A percentile compares a stretch with the other conserved stretches of the same genome.
These are phyloP conservation scores for Mechanitis mazaeus DNA, from an alignment of 2,888 invertebrate genomes.

Conservation along the genomic window DNA sequence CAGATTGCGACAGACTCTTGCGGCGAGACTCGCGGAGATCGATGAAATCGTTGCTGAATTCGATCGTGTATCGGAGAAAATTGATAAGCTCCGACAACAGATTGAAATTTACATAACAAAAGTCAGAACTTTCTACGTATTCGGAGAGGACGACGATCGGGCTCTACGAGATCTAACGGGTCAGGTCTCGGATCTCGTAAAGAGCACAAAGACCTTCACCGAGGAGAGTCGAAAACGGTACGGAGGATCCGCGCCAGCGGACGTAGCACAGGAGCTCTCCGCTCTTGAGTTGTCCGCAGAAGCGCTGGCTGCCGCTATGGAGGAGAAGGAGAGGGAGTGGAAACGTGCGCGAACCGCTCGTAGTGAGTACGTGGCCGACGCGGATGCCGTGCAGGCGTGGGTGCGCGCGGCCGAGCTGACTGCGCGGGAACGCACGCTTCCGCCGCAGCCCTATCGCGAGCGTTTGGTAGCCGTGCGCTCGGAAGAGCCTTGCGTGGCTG, in stretches of 20 bases:
- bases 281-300: conserved; percentile 89
- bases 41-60: conserved; percentile 86
- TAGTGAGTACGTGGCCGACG: conserved; percentile 86
- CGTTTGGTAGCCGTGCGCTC: conserved; percentile 85
- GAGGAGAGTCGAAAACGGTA: conserved; percentile 79
- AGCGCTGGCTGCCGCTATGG: conserved; percentile 86
- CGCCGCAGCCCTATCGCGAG: conserved; percentile 87
- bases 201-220: conserved; percentile 77
- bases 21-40: conserved; percentile 85
- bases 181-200: conserved; percentile 76
- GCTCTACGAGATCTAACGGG: conserved; percentile 76
- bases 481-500: conserved; percentile 82
- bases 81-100: conserved; percentile 81
- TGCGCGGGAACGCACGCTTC: conserved; percentile 86
- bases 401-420: conserved; percentile 88
- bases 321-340: conserved; percentile 90
- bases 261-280: conserved; percentile 87
- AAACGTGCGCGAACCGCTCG: conserved; percentile 90
- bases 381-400: conserved; percentile 90
- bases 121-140: conserved; percentile 85
- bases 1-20: conserved; percentile 89
- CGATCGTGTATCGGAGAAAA: conserved; percentile 82
- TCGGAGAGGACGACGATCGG: conserved; percentile 82
- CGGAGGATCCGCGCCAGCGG: conserved; percentile 82
- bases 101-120: conserved; percentile 81